phyloP scores from a whole-genome alignment of 2,113 vertebrate genomes.

The Rana temporaria region DNA sequence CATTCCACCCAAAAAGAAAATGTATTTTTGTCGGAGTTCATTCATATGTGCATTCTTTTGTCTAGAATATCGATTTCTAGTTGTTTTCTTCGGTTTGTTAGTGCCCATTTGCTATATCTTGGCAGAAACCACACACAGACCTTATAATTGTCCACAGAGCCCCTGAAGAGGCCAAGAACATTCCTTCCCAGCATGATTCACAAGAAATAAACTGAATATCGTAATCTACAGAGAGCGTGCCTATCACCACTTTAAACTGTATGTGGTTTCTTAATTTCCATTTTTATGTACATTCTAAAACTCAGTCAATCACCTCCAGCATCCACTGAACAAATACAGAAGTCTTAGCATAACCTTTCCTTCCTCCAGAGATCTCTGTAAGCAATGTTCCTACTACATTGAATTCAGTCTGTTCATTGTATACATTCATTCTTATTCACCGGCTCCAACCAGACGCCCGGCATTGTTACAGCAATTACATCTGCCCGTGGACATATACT shows the following conservation, averaged over 20 bases:
- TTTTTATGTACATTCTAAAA: neutral
- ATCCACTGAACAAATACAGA: constrained; percentile 1
- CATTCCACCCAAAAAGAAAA: too few species aligned
- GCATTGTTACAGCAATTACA: neutral
- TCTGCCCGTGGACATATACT: neutral
- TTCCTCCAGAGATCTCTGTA: neutral
- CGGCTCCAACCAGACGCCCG: neutral
- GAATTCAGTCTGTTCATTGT: neutral
- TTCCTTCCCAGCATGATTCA: neutral
- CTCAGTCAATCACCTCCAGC: neutral
- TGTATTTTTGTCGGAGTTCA: too few species aligned
- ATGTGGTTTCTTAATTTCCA: constrained; percentile 1
- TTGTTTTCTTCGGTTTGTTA: neutral
- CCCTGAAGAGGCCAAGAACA: neutral
- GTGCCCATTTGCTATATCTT: neutral
- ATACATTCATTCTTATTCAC: neutral
- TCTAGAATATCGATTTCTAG: too few species aligned
- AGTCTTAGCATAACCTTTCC: neutral
- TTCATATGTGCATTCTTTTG: too few species aligned
- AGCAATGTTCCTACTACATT: neutral
- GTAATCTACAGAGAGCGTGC: neutral
- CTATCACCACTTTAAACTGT: neutral
- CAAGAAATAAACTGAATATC: neutral
- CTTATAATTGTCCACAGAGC: neutral
- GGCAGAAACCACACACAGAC: neutral